A percentile compares a stretch with the other conserved stretches of the same genome.
phyloP scores from a whole-genome alignment of 2,113 vertebrate genomes.

The Pseudopodoces humilis region DNA sequence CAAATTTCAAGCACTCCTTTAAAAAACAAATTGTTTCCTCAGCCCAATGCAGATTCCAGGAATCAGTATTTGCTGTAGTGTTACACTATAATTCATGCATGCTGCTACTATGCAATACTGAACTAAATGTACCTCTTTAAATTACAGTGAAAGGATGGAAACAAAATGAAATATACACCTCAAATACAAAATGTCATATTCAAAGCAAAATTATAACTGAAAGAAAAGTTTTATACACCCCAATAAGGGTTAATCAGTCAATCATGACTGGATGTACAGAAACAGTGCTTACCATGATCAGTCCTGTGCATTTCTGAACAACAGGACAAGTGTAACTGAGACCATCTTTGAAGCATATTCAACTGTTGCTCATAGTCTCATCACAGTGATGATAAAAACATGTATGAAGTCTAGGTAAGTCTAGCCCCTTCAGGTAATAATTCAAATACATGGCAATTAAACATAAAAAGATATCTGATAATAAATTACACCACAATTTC shows the following conservation, averaged over 20 bases:
- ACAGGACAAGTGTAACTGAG: not conserved
- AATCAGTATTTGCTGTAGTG: not conserved
- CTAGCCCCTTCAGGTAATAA: not conserved
- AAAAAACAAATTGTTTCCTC: not conserved
- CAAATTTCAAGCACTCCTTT: not conserved
- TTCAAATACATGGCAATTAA: not conserved
- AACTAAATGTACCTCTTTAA: not conserved
- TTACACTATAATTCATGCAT: not conserved
- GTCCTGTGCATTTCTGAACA: not conserved
- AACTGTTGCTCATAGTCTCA: not conserved
- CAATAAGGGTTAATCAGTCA: not conserved
- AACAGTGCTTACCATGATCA: not conserved
- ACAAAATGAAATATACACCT: not conserved
- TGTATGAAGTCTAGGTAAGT: not conserved
- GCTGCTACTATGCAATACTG: not conserved
- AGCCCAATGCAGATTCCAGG: not conserved
- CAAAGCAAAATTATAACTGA: not conserved
- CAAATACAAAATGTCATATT: not conserved
- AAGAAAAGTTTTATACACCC: not conserved
- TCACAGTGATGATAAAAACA: not conserved
- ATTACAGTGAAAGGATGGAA: not conserved
- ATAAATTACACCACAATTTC: not conserved
- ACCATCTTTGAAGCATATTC: not conserved
- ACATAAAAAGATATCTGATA: not conserved
- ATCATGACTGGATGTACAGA: not conserved